A percentile compares a stretch with the other conserved stretches of the same genome.
Evolutionary conservation across 2,888 invertebrate species (phyloP).

Genomic region (Plebejus anna): DNA sequence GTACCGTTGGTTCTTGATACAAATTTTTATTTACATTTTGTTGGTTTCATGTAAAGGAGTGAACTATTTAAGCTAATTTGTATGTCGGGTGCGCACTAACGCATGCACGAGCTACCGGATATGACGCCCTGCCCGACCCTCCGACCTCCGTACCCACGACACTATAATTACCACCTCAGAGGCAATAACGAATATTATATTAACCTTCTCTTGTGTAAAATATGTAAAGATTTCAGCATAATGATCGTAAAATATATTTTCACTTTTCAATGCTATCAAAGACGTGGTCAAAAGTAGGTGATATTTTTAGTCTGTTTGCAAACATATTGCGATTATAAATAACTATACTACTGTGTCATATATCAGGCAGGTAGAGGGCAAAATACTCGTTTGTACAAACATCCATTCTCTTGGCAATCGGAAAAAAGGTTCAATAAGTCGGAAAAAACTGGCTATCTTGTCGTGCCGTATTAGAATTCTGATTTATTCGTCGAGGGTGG

Average conservation of each 20-base stretch:
- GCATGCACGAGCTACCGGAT: slow-evolving; percentile 25
- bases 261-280: too few species aligned
- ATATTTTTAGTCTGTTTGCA: not conserved
- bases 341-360: not conserved
- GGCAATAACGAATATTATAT: not conserved
- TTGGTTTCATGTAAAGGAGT: not conserved
- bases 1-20: too few species aligned
- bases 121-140: slow-evolving; percentile 13
- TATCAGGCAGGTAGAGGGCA: slow-evolving; percentile 20
- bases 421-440: slow-evolving; percentile 63
- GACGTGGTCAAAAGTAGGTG: too few species aligned
- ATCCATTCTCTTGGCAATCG: slow-evolving; percentile 39
- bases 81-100: slow-evolving; percentile 20
- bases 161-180: slow-evolving; percentile 6
- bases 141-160: not conserved
- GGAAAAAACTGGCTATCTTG: slow-evolving; percentile 69
- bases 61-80: not conserved
- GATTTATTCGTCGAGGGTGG: slow-evolving; percentile 74
- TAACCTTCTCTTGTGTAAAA: not conserved
- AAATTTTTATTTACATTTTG: not conserved
- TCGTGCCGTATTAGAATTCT: slow-evolving; percentile 70
- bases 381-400: slow-evolving; percentile 28
- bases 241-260: too few species aligned
- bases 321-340: not conserved
- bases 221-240: not conserved